Conservation (phyloP, 2,113 vertebrate species). For the Electrona antarctica region DNA sequence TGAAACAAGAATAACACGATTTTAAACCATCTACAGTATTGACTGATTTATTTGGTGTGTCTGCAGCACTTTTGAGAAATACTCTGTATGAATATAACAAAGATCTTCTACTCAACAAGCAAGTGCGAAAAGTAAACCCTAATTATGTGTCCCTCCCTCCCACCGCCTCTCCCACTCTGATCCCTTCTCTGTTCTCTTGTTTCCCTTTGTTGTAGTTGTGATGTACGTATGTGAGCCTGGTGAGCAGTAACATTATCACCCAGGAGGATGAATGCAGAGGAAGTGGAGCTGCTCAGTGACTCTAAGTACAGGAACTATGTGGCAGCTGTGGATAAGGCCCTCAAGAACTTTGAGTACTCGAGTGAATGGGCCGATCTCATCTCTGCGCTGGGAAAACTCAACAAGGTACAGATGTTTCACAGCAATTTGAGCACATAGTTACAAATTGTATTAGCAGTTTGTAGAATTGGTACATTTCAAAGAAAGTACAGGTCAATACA, state of each 20-base stretch:
- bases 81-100: no score
- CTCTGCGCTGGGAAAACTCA: constrained; percentile 96
- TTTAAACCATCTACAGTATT: no score
- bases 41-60: no score
- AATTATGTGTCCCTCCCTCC: not conserved
- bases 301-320: constrained; percentile 99
- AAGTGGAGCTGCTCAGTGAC: constrained; percentile 95
- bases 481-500: no score
- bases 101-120: not conserved
- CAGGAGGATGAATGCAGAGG: constrained; percentile 99
- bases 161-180: not conserved
- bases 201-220: constrained; percentile 79
- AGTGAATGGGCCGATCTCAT: constrained; percentile 99
- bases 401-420: constrained; percentile 84
- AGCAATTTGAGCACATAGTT: no score
- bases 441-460: no score
- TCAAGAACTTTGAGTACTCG: constrained; percentile 99
- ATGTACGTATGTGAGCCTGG: constrained; percentile 83
- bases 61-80: no score
- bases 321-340: constrained; percentile 96
- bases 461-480: no score
- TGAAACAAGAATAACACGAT: no score
- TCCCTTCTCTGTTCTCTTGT: not conserved
- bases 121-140: not conserved
- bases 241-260: constrained; percentile 80